A percentile compares a stretch with the other conserved stretches of the same genome.
Evolutionary conservation across 2,888 invertebrate genomes (phyloP).

Genomic region (Campaea margaritaria): DNA sequence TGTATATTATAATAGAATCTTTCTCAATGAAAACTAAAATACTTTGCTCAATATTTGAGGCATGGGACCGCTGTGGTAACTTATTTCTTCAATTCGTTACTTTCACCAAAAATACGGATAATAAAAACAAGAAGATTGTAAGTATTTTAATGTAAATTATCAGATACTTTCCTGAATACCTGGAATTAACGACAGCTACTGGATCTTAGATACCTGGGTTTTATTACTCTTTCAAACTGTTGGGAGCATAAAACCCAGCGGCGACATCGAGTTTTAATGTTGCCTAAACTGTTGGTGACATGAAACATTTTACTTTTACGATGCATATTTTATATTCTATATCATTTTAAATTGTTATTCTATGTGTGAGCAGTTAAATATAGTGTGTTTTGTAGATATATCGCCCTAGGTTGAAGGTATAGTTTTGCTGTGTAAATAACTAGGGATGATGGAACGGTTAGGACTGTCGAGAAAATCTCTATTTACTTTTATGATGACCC

Average conservation of each 20-base stretch:
- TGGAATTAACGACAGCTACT: slow-evolving; percentile 19
- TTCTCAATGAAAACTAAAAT: too few species aligned
- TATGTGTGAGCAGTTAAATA: not conserved
- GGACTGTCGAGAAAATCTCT: too few species aligned
- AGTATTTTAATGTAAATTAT: slow-evolving; percentile 7
- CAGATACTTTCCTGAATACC: slow-evolving; percentile 37
- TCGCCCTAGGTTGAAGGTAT: not conserved
- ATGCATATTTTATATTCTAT: slow-evolving; percentile 48
- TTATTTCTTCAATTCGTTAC: slow-evolving; percentile 6
- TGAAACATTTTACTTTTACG: slow-evolving; percentile 49
- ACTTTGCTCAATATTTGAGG: too few species aligned
- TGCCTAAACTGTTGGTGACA: slow-evolving; percentile 47
- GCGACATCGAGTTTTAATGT: slow-evolving; percentile 52
- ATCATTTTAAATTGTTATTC: slow-evolving; percentile 9
- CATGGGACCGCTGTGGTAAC: too few species aligned
- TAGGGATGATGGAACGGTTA: too few species aligned
- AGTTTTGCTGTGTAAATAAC: not conserved
- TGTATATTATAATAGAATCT: too few species aligned
- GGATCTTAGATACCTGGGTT: slow-evolving; percentile 25
- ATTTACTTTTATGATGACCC: too few species aligned
- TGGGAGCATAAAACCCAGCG: slow-evolving; percentile 55
- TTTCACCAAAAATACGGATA: slow-evolving; percentile 3
- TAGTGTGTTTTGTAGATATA: too few species aligned
- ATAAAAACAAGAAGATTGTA: not conserved
- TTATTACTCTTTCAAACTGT: slow-evolving; percentile 48